These are phyloP conservation scores for Echeneis naucrates DNA, from an alignment of 2,797 vertebrate genomes.

Conservation along the genomic window DNA sequence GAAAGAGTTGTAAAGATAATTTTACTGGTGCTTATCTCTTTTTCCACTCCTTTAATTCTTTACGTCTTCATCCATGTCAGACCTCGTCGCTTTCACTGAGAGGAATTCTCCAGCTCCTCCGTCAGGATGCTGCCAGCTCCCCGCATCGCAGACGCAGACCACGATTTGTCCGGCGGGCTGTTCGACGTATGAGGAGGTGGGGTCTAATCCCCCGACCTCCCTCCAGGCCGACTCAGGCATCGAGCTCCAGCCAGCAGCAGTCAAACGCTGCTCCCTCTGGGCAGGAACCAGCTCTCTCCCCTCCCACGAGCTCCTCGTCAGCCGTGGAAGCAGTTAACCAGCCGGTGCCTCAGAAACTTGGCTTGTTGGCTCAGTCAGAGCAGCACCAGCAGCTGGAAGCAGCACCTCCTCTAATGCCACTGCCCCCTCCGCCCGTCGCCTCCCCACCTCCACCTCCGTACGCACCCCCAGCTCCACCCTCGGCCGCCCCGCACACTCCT, in stretches of 20 bases:
- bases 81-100: slow-evolving; percentile 84
- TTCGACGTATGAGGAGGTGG: slow-evolving; percentile 86
- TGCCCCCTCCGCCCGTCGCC: neutral
- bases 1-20: neutral
- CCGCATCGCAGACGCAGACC: slow-evolving; percentile 83
- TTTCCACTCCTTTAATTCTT: neutral
- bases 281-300: slow-evolving; percentile 64
- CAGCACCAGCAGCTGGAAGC: slow-evolving; percentile 46
- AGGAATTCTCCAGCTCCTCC: slow-evolving; percentile 87
- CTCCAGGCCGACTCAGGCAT: slow-evolving; percentile 74
- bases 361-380: slow-evolving; percentile 71
- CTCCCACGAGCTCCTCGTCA: slow-evolving; percentile 66
- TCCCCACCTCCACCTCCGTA: slow-evolving; percentile 68
- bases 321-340: slow-evolving; percentile 76
- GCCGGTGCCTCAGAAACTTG: slow-evolving; percentile 82
- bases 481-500: slow-evolving; percentile 40
- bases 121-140: slow-evolving; percentile 82
- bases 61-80: slow-evolving; percentile 52
- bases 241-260: slow-evolving; percentile 72
- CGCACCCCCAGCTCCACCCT: slow-evolving; percentile 58
- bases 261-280: slow-evolving; percentile 60
- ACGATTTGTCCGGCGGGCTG: slow-evolving; percentile 81
- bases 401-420: slow-evolving; percentile 1
- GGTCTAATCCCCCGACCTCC: slow-evolving; percentile 81
- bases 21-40: neutral